Evolutionary conservation across 2,113 vertebrate genomes (phyloP).

Genomic region (Eretmochelys imbricata): DNA sequence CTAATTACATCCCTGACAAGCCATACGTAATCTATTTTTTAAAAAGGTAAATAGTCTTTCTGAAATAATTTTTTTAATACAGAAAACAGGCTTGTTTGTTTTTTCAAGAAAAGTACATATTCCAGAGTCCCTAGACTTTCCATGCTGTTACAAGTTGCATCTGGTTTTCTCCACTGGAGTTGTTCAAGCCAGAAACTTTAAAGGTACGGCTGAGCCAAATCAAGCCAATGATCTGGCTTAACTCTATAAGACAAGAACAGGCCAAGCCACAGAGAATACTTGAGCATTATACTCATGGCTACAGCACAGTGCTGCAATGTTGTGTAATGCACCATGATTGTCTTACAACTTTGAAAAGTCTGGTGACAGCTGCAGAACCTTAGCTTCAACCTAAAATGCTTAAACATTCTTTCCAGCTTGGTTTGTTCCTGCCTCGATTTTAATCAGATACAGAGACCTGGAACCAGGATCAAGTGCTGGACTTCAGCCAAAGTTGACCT

Average conservation of each 20-base stretch:
- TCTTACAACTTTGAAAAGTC: conserved; percentile 4
- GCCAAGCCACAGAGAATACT: conserved; percentile 60
- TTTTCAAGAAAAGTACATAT: conserved; percentile 48
- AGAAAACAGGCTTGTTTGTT: conserved; percentile 42
- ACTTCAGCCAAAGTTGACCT: accelerated
- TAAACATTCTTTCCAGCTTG: neutral
- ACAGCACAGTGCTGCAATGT: accelerated
- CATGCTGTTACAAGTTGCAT: conserved; percentile 18
- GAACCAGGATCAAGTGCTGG: neutral
- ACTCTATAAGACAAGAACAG: conserved; percentile 34
- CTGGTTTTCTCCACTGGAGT: conserved; percentile 18
- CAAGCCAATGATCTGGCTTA: conserved; percentile 24
- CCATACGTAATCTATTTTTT: neutral
- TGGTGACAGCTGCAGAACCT: neutral
- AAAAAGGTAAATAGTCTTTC: neutral
- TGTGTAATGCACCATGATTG: neutral
- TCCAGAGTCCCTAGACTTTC: conserved; percentile 15
- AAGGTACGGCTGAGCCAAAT: conserved; percentile 48
- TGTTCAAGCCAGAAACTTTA: neutral
- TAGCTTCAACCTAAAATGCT: neutral
- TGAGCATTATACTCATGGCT: neutral
- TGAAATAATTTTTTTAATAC: conserved; percentile 48
- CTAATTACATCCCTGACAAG: conserved; percentile 18
- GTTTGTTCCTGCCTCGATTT: neutral
- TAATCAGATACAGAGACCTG: neutral